phyloP scores from a whole-genome alignment of 2,113 vertebrate species.

The Suricata suricatta region DNA sequence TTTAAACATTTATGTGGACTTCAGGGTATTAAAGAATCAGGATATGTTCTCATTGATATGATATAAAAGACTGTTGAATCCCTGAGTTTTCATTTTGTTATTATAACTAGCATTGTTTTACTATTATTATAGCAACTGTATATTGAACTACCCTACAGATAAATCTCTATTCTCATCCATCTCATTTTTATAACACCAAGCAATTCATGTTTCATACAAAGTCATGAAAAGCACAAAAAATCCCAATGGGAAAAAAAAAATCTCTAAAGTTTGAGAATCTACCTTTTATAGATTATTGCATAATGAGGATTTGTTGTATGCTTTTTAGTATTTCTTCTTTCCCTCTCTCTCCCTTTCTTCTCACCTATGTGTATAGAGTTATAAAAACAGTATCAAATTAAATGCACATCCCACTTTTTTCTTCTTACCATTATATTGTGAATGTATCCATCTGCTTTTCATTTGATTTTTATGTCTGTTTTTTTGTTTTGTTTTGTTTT shows the following conservation, averaged over 20 bases:
- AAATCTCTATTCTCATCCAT: slow-evolving; percentile 1
- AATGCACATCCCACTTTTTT: not conserved
- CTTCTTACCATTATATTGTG: not conserved
- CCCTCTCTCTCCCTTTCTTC: not conserved
- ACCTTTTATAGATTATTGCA: not conserved
- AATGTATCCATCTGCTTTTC: not conserved
- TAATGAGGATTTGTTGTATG: not conserved
- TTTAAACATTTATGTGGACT: not conserved
- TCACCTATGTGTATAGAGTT: not conserved
- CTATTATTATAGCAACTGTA: slow-evolving; percentile 9
- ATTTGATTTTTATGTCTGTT: not conserved
- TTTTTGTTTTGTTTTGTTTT: too few relatives aligned
- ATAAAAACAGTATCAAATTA: not conserved
- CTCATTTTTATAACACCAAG: slow-evolving; percentile 55
- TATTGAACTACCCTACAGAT: not conserved
- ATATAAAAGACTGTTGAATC: not conserved
- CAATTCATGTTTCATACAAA: not conserved
- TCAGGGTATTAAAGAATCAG: slow-evolving; percentile 12
- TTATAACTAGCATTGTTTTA: slow-evolving; percentile 26
- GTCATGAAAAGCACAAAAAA: slow-evolving; percentile 24
- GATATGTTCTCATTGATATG: not conserved
- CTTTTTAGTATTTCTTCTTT: not conserved
- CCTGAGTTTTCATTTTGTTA: slow-evolving; percentile 7
- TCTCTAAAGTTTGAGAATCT: not conserved
- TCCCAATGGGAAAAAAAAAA: not conserved